Conservation (phyloP, 2,113 vertebrate species). For the Oreotrochilus melanogaster region DNA sequence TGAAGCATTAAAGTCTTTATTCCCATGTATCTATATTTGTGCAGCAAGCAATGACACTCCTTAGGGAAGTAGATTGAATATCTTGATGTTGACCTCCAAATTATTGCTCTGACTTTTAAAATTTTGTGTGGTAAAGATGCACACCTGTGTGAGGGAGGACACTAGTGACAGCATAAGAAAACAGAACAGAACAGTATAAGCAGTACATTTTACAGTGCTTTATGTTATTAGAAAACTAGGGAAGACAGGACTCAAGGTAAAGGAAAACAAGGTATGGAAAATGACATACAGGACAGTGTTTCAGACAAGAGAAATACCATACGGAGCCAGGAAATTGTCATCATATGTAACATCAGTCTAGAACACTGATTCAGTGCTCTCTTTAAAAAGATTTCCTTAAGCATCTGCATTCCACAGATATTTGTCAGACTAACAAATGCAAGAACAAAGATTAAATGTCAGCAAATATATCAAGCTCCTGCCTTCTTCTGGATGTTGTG, state of each 20-base stretch:
- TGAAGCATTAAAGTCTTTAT: slow-evolving; percentile 27
- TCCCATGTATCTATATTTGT: background rate
- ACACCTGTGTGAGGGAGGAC: background rate
- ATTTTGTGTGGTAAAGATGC: background rate
- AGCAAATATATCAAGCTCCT: background rate
- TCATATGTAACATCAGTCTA: background rate
- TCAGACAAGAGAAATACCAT: background rate
- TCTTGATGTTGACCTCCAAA: slow-evolving; percentile 23
- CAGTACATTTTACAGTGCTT: background rate
- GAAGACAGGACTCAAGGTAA: slow-evolving; percentile 15
- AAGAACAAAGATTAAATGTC: slow-evolving; percentile 36
- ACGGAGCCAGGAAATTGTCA: slow-evolving; percentile 22
- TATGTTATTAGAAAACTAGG: background rate
- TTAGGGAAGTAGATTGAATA: background rate
- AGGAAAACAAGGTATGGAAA: background rate
- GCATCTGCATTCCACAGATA: background rate
- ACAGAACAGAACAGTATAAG: background rate
- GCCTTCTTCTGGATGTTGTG: background rate
- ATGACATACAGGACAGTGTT: slow-evolving; percentile 8
- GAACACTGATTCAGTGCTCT: background rate
- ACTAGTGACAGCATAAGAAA: background rate
- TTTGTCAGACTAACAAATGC: slow-evolving; percentile 27
- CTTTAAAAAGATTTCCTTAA: background rate
- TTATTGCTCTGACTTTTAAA: slow-evolving; percentile 5
- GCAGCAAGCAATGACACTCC: slow-evolving; percentile 20